A percentile compares a stretch with the other conserved stretches of the same genome.
phyloP scores from a whole-genome alignment of 2,888 invertebrate genomes.

The Agrochola lota region DNA sequence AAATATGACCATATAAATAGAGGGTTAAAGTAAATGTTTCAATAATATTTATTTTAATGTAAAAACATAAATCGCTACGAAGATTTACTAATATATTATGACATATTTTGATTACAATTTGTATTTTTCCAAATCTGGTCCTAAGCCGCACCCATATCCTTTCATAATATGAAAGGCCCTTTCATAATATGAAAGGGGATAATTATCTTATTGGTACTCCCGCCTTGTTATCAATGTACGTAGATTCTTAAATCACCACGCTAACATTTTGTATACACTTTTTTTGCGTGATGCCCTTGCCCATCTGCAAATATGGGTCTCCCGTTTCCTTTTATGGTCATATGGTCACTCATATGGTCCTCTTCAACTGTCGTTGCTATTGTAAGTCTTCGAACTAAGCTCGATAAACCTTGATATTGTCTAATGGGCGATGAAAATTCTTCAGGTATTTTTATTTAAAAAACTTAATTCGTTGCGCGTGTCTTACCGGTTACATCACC shows the following conservation, averaged over 20 bases:
- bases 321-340: background rate
- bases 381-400: background rate
- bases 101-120: background rate
- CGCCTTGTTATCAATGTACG: too few species aligned
- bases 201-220: background rate
- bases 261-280: background rate
- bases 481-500: background rate
- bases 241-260: background rate
- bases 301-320: background rate
- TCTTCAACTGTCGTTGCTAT: too few species aligned
- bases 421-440: background rate
- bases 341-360: background rate
- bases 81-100: background rate
- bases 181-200: background rate
- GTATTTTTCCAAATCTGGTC: background rate
- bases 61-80: background rate
- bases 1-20: slow-evolving; percentile 13
- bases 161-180: background rate
- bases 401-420: background rate
- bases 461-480: background rate
- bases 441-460: background rate
- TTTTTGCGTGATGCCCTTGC: background rate
- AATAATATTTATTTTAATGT: background rate
- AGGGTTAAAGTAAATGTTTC: background rate
- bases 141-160: background rate